Conservation (phyloP, 2,113 vertebrate species). For the Bambusicola thoracicus region DNA sequence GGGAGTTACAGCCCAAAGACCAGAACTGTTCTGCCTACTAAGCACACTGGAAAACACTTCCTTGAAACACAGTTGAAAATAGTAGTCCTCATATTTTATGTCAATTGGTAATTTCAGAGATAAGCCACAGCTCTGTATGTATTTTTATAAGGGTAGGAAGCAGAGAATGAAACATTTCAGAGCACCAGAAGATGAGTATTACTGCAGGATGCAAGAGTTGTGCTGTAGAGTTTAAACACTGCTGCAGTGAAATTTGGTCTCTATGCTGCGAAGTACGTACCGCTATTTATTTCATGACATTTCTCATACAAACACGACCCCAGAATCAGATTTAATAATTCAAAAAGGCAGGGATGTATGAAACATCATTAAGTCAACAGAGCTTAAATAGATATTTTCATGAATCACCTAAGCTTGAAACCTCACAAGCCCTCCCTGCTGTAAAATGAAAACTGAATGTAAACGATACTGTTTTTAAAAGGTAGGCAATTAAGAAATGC, state of each 20-base stretch:
- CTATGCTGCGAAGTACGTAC: background rate
- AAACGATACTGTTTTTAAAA: background rate
- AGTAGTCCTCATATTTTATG: slow-evolving; percentile 52
- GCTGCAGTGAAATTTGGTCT: background rate
- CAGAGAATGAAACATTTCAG: slow-evolving; percentile 39
- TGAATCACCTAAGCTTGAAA: background rate
- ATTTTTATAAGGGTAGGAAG: slow-evolving; percentile 52
- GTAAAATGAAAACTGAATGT: background rate
- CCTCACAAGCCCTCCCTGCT: background rate
- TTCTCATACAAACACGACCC: background rate
- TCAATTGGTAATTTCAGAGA: slow-evolving; percentile 65
- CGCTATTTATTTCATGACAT: background rate
- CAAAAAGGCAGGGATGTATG: background rate
- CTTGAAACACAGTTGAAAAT: slow-evolving; percentile 51
- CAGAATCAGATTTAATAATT: background rate
- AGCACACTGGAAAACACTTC: slow-evolving; percentile 33
- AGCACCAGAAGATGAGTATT: slow-evolving; percentile 33
- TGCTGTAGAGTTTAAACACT: background rate
- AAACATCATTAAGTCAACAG: background rate
- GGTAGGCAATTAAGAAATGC: background rate
- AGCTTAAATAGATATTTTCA: background rate
- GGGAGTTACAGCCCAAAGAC: background rate
- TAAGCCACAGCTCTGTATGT: slow-evolving; percentile 33
- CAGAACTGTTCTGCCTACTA: slow-evolving; percentile 13
- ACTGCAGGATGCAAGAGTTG: background rate